phyloP scores from a whole-genome alignment of 2,888 invertebrate genomes.

The Parelbella ahira region DNA sequence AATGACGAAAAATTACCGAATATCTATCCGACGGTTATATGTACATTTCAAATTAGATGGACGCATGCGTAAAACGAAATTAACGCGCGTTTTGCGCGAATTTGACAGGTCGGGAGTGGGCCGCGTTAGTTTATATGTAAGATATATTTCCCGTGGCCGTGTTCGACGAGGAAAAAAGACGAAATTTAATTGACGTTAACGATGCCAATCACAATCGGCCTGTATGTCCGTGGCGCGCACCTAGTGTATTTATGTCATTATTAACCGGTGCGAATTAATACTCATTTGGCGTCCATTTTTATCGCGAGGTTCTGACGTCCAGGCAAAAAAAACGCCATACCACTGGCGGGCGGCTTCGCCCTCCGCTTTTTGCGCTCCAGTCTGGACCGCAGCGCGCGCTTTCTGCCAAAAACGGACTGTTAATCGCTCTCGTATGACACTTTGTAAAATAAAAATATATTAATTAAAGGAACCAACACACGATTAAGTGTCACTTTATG shows the following conservation, averaged over 20 bases:
- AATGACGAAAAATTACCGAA: no score
- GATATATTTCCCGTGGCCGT: constrained; percentile 7
- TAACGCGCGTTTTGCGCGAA: constrained; percentile 2
- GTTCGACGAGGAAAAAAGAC: constrained; percentile 10
- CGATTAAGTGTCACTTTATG: constrained; percentile 12
- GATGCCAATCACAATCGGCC: constrained; percentile 41
- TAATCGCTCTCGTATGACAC: constrained; percentile 39
- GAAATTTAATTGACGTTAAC: constrained; percentile 21
- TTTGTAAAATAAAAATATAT: constrained; percentile 34
- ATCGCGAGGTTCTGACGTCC: constrained; percentile 56
- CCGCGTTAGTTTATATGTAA: constrained; percentile 1
- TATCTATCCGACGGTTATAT: not conserved
- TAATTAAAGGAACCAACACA: constrained; percentile 33
- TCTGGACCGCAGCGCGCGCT: constrained; percentile 37
- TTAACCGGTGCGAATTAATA: constrained; percentile 78
- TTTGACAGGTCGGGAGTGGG: not conserved
- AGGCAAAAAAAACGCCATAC: constrained; percentile 55
- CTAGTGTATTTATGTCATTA: constrained; percentile 79
- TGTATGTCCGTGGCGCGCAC: constrained; percentile 49
- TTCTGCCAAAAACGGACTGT: constrained; percentile 53
- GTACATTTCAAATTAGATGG: constrained; percentile 9
- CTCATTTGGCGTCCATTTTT: constrained; percentile 75
- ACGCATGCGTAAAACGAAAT: not conserved
- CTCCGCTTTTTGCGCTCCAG: constrained; percentile 43
- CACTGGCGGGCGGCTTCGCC: constrained; percentile 38